phyloP scores from a whole-genome alignment of 2,797 vertebrate genomes.

The Bovichtus diacanthus region DNA sequence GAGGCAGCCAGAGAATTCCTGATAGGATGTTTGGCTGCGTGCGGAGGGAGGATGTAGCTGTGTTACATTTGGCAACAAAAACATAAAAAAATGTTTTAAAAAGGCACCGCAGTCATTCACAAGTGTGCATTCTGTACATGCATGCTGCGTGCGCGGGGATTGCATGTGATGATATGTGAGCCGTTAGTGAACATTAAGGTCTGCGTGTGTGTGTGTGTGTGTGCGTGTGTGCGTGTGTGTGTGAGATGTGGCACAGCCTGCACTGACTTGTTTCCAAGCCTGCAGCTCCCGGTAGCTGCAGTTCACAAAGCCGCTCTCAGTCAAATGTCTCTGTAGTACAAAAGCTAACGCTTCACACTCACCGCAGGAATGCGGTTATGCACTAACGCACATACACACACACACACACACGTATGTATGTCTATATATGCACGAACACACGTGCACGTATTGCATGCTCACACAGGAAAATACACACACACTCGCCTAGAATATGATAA shows the following conservation, averaged over 20 bases:
- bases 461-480: conserved; percentile 28
- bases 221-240: conserved; percentile 35
- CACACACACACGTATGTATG: not conserved
- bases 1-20: conserved; percentile 66
- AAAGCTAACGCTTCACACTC: conserved; percentile 71
- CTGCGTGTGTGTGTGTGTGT: conserved; percentile 29
- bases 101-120: conserved; percentile 42
- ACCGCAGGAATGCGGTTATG: conserved; percentile 73
- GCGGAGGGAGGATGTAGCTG: conserved; percentile 66
- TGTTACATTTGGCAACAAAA: conserved; percentile 66
- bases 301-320: conserved; percentile 72
- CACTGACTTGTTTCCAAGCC: conserved; percentile 79
- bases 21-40: conserved; percentile 65
- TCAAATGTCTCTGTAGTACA: conserved; percentile 75
- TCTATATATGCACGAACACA: not conserved
- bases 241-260: conserved; percentile 72
- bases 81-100: conserved; percentile 42
- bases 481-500: conserved; percentile 27
- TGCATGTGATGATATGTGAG: conserved; percentile 11
- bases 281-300: conserved; percentile 69
- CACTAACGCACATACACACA: conserved; percentile 26
- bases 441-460: conserved; percentile 28
- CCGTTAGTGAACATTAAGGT: conserved; percentile 29
- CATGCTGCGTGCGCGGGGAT: not conserved
- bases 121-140: conserved; percentile 4